Percentiles rank a stretch among this genome's conserved stretches.
Evolutionary conservation across 2,113 vertebrate species (phyloP).

Genomic region (Scomber japonicus): DNA sequence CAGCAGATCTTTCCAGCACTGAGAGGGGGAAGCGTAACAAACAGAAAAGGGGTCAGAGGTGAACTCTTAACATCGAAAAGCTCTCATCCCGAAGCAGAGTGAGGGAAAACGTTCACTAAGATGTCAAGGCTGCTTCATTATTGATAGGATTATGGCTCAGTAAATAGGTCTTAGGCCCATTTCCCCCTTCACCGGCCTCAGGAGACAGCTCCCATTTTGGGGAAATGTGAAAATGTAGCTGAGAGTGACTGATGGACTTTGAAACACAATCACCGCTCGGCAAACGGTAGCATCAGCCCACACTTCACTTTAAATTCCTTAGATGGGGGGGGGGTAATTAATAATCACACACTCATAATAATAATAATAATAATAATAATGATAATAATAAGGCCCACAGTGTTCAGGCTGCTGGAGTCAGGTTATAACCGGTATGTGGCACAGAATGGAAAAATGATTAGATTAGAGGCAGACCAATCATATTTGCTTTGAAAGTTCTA

Average conservation of each 20-base stretch:
- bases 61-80: constrained; percentile 60
- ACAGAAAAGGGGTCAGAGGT: constrained; percentile 40
- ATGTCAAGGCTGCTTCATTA: constrained; percentile 80
- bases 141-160: constrained; percentile 81
- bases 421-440: constrained; percentile 10
- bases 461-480: neutral
- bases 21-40: constrained; percentile 1
- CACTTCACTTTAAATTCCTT: constrained; percentile 54
- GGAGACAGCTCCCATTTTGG: constrained; percentile 68
- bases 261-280: constrained; percentile 58
- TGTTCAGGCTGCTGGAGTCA: constrained; percentile 12
- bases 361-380: no score
- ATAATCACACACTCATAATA: constrained; percentile 19
- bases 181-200: constrained; percentile 55
- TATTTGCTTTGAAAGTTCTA: neutral
- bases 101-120: constrained; percentile 59
- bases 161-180: constrained; percentile 77
- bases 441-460: neutral
- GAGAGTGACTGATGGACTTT: constrained; percentile 58
- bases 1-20: constrained; percentile 6
- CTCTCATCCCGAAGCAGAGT: constrained; percentile 73
- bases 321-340: constrained; percentile 46
- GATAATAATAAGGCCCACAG: no score
- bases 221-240: constrained; percentile 50
- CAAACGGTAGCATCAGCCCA: constrained; percentile 28